These are phyloP conservation scores for Ectropis crepuscularia DNA, from an alignment of 2,888 invertebrate genomes.

Conservation along the genomic window DNA sequence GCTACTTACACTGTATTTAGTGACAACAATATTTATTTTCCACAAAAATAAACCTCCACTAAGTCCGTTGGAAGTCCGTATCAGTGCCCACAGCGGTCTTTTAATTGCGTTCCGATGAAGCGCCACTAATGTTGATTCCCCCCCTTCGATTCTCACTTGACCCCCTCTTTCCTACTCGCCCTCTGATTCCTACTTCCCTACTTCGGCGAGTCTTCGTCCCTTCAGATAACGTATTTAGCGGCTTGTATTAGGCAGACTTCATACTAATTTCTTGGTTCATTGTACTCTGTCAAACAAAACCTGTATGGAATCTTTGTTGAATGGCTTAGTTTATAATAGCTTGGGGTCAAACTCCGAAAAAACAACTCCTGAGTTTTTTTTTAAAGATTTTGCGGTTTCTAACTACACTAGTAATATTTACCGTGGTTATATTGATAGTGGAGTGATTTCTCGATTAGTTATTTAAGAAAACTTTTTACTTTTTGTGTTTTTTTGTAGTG, in stretches of 20 bases:
- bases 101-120: constrained; percentile 83
- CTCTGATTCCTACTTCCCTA: constrained; percentile 36
- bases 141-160: constrained; percentile 28
- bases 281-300: not conserved
- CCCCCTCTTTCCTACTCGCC: constrained; percentile 15
- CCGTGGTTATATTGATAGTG: too few relatives aligned
- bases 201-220: constrained; percentile 40
- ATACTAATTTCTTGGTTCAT: not conserved
- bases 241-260: constrained; percentile 21
- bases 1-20: constrained; percentile 7
- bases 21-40: constrained; percentile 27
- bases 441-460: too few relatives aligned
- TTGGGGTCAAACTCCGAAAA: too few relatives aligned
- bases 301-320: not conserved
- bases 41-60: constrained; percentile 31
- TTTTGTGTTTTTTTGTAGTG: too few relatives aligned
- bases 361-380: too few relatives aligned
- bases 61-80: constrained; percentile 52
- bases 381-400: too few relatives aligned
- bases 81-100: constrained; percentile 64
- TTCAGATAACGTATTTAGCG: constrained; percentile 42
- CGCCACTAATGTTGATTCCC: constrained; percentile 71
- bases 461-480: too few relatives aligned
- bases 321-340: too few relatives aligned
- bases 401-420: too few relatives aligned